A percentile compares a stretch with the other conserved stretches of the same genome.
Conservation (phyloP, 2,888 invertebrate genomes). For the Phyto melanocephala region DNA sequence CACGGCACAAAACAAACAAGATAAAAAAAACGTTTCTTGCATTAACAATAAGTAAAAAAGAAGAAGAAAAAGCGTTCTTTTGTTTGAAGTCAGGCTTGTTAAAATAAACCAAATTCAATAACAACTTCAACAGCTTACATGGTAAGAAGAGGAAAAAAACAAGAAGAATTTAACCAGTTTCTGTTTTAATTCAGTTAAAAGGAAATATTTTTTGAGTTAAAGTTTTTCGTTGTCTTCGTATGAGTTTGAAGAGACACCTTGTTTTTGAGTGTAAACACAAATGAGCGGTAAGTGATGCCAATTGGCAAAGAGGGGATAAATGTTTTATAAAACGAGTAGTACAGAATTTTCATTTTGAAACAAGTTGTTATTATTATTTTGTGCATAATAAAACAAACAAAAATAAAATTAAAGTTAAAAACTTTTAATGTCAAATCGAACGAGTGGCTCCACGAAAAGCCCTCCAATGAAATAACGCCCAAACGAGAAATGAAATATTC, state of each 20-base stretch:
- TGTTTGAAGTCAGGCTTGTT: slow-evolving; percentile 53
- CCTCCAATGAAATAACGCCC: too few relatives aligned
- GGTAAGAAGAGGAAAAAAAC: slow-evolving; percentile 7
- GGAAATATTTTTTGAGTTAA: slow-evolving; percentile 24
- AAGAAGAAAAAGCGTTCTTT: slow-evolving; percentile 23
- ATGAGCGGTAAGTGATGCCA: slow-evolving; percentile 5
- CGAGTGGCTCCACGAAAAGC: too few relatives aligned
- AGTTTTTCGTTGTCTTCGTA: neutral
- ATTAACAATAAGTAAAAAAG: slow-evolving; percentile 33
- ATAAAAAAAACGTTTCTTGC: slow-evolving; percentile 34
- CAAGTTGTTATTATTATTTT: too few relatives aligned
- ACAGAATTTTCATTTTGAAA: too few relatives aligned
- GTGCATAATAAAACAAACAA: too few relatives aligned
- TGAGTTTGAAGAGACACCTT: slow-evolving; percentile 3
- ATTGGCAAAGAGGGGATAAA: neutral
- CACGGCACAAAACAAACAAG: neutral
- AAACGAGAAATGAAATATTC: too few relatives aligned
- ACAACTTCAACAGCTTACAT: slow-evolving; percentile 10
- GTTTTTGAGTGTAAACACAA: neutral
- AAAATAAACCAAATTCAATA: slow-evolving; percentile 19
- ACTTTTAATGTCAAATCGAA: too few relatives aligned
- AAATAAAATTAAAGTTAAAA: too few relatives aligned
- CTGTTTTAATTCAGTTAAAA: slow-evolving; percentile 7
- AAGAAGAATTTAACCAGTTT: slow-evolving; percentile 61
- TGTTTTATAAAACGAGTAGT: too few relatives aligned